Conservation (phyloP, 2,888 invertebrate genomes). For the Halictus quadricinctus region DNA sequence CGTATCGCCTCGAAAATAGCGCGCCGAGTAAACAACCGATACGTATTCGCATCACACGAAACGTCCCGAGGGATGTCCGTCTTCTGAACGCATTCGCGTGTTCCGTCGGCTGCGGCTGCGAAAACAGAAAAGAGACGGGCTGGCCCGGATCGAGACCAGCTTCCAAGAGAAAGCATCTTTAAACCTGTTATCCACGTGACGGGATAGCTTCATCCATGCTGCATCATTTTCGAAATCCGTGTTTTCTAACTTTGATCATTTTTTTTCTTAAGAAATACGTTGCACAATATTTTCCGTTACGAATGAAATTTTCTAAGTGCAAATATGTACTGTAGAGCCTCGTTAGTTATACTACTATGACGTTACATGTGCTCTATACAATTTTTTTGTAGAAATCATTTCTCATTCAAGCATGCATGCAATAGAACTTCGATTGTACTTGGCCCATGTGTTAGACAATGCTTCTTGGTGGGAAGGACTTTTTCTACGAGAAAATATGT, state of each 20-base stretch:
- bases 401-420: too few relatives aligned
- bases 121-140: slow-evolving; percentile 42
- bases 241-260: not conserved
- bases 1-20: slow-evolving; percentile 79
- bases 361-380: too few relatives aligned
- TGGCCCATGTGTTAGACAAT: too few relatives aligned
- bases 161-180: slow-evolving; percentile 34
- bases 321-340: too few relatives aligned
- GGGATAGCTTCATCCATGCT: slow-evolving; percentile 24
- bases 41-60: slow-evolving; percentile 71
- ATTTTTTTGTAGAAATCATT: too few relatives aligned
- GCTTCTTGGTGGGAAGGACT: too few relatives aligned
- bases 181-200: slow-evolving; percentile 27
- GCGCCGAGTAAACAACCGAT: slow-evolving; percentile 79
- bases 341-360: too few relatives aligned
- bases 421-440: too few relatives aligned
- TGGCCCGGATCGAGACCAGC: slow-evolving; percentile 26
- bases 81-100: slow-evolving; percentile 62
- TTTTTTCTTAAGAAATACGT: too few relatives aligned
- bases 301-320: too few relatives aligned
- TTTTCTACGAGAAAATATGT: too few relatives aligned
- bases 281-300: too few relatives aligned
- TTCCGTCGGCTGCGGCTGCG: slow-evolving; percentile 54
- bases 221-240: not conserved
- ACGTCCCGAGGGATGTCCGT: slow-evolving; percentile 67